Evolutionary conservation across 23 tunicate species (phyloP).

Genomic region (Oikopleura dioica): DNA sequence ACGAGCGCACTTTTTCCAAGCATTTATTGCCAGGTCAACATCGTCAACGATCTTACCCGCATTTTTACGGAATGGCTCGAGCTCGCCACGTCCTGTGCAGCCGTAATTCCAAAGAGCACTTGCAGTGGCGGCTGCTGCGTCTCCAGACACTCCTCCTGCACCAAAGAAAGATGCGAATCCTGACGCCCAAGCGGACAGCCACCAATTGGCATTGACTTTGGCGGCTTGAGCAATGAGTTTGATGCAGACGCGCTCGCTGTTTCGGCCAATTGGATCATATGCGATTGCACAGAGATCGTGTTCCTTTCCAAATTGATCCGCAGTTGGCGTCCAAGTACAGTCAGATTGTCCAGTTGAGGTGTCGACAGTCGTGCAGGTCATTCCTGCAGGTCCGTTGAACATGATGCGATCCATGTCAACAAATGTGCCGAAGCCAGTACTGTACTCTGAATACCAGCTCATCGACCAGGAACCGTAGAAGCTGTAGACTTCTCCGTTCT

Average conservation of each 20-base stretch:
- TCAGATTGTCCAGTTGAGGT: not conserved
- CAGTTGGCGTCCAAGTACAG: not conserved
- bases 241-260: not conserved
- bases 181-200: no score
- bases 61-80: not conserved
- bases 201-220: not conserved
- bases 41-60: not conserved
- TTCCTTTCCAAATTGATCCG: not conserved
- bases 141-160: no score
- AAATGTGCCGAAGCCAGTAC: no score
- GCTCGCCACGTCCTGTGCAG: not conserved
- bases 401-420: no score
- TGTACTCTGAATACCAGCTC: no score
- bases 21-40: not conserved
- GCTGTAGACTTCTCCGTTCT: no score
- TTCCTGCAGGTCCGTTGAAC: not conserved
- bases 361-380: not conserved
- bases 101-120: constrained; percentile 1
- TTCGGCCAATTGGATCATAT: not conserved
- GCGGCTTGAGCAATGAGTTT: not conserved
- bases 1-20: not conserved
- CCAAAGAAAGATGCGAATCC: no score
- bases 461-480: no score
- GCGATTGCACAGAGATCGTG: not conserved
- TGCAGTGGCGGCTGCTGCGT: no score